phyloP scores from a whole-genome alignment of 2,113 vertebrate genomes.

The Corythoichthys intestinalis region DNA sequence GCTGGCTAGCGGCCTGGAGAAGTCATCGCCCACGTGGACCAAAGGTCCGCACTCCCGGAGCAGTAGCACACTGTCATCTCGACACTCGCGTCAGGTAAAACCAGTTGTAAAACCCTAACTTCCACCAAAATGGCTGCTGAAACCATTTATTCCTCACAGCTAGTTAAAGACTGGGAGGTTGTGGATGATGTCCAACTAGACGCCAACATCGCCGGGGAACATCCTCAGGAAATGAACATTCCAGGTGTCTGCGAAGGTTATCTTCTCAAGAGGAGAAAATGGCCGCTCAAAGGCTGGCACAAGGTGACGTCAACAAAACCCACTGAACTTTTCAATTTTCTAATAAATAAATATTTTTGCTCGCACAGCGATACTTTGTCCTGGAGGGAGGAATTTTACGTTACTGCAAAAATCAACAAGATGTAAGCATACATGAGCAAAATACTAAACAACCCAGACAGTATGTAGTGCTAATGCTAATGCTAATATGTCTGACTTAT shows the following conservation, averaged over 20 bases:
- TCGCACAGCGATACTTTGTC: slow-evolving; percentile 83
- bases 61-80: slow-evolving; percentile 79
- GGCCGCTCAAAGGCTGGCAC: slow-evolving; percentile 95
- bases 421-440: slow-evolving; percentile 73
- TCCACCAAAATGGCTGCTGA: not conserved
- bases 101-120: not conserved
- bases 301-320: slow-evolving; percentile 73
- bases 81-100: slow-evolving; percentile 67
- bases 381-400: slow-evolving; percentile 82
- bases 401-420: slow-evolving; percentile 83
- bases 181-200: slow-evolving; percentile 72
- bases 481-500: not conserved
- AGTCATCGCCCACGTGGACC: slow-evolving; percentile 50
- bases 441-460: too few relatives aligned
- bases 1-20: slow-evolving; percentile 80
- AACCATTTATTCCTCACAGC: slow-evolving; percentile 9
- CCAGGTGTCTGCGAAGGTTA: slow-evolving; percentile 83
- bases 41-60: slow-evolving; percentile 73
- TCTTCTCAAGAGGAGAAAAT: slow-evolving; percentile 92
- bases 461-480: not conserved
- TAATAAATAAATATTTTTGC: not conserved
- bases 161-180: slow-evolving; percentile 83
- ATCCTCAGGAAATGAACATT: slow-evolving; percentile 36
- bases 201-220: slow-evolving; percentile 38
- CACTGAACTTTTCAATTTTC: not conserved